These are phyloP conservation scores for Orchesellides sinensis DNA, from an alignment of 2,888 invertebrate species.

Conservation along the genomic window DNA sequence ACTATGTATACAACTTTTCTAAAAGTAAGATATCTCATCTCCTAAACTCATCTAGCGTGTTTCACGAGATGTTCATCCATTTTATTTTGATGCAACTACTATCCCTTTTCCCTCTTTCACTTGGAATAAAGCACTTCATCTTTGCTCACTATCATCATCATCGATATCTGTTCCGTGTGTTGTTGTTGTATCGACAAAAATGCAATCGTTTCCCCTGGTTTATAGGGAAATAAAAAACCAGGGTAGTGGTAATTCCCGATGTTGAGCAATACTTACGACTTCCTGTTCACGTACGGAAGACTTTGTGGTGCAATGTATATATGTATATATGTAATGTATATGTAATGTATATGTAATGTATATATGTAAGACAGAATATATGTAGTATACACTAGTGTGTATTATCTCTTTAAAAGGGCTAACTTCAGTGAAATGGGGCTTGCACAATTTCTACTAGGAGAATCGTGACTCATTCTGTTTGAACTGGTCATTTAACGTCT, in stretches of 20 bases:
- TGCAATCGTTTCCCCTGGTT: conserved; percentile 48
- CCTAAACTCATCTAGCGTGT: not conserved
- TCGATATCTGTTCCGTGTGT: conserved; percentile 13
- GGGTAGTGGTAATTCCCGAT: conserved; percentile 40
- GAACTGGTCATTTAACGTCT: conserved; percentile 13
- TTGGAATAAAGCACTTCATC: conserved; percentile 37
- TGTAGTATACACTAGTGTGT: no score
- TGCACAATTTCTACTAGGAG: not conserved
- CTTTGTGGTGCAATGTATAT: no score
- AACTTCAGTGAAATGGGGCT: not conserved
- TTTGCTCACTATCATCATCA: conserved; percentile 10
- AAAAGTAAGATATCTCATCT: conserved; percentile 5
- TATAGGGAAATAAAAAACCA: conserved; percentile 59
- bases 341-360: no score
- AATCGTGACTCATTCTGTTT: conserved; percentile 46
- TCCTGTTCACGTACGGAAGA: conserved; percentile 54
- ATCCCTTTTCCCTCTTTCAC: not conserved
- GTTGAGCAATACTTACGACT: conserved; percentile 48
- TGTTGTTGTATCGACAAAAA: conserved; percentile 18
- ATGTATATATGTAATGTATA: no score
- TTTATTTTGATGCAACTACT: conserved; percentile 27
- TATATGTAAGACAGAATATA: no score
- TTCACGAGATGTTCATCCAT: conserved; percentile 26
- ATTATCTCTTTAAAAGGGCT: no score
- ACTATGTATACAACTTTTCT: no score